Conservation (phyloP, 2,113 vertebrate genomes). For the Geococcyx californianus region DNA sequence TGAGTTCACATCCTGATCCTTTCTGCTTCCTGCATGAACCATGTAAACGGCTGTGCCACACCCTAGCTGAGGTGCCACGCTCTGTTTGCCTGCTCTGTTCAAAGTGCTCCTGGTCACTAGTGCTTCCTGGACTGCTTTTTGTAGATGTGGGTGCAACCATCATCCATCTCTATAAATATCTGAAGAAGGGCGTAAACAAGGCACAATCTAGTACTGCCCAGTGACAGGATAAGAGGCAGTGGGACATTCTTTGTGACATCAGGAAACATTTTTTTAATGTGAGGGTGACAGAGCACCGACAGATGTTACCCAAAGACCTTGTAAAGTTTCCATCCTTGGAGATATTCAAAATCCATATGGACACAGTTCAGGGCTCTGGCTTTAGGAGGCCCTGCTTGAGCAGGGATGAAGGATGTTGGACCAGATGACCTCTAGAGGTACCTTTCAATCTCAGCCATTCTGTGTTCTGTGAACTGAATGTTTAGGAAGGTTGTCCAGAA, state of each 20-base stretch:
- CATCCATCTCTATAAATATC: not conserved
- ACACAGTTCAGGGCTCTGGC: not conserved
- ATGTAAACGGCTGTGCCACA: too few relatives aligned
- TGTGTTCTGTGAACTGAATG: not conserved
- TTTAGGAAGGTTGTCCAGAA: not conserved
- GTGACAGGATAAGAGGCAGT: not conserved
- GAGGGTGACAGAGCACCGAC: not conserved
- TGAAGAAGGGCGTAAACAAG: not conserved
- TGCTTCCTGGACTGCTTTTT: too few relatives aligned
- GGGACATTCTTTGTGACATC: accelerated
- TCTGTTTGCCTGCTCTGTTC: too few relatives aligned
- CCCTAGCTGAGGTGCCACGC: too few relatives aligned
- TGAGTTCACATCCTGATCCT: too few relatives aligned
- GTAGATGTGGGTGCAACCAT: not conserved
- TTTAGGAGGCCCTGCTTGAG: not conserved
- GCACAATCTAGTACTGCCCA: not conserved
- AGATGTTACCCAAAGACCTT: accelerated
- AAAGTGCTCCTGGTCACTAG: too few relatives aligned
- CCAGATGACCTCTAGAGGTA: not conserved
- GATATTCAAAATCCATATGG: not conserved
- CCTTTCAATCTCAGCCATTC: not conserved
- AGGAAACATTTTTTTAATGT: not conserved
- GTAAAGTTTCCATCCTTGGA: not conserved
- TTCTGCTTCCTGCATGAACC: too few relatives aligned
- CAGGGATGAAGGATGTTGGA: accelerated